Percentiles rank a stretch among this genome's conserved stretches.
Conservation (phyloP, 2,888 invertebrate species). For the Archips crataeganus region DNA sequence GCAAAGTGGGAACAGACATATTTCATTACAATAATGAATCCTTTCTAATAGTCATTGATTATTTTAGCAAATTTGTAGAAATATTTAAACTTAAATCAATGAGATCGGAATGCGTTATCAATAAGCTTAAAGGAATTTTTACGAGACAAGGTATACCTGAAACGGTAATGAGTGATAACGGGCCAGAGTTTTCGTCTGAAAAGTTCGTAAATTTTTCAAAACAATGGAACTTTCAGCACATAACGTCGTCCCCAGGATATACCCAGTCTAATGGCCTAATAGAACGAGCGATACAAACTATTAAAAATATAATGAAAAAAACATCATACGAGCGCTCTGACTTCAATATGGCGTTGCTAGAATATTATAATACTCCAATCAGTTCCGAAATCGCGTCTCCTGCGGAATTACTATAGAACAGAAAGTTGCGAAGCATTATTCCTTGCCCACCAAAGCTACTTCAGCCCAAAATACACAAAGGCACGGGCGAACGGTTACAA, state of each 20-base stretch:
- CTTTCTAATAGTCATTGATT: conserved; percentile 32
- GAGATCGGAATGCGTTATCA: conserved; percentile 19
- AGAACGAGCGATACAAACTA: conserved; percentile 24
- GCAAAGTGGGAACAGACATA: background rate
- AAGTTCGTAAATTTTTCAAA: conserved; percentile 12
- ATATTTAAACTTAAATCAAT: conserved; percentile 13
- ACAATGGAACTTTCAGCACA: conserved; percentile 20
- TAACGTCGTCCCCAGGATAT: conserved; percentile 31
- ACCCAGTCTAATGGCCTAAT: conserved; percentile 37
- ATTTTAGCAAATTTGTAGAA: conserved; percentile 40
- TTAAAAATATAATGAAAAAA: conserved; percentile 30
- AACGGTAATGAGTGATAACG: conserved; percentile 15
- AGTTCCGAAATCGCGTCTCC: background rate
- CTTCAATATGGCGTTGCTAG: background rate
- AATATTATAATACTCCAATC: conserved; percentile 8
- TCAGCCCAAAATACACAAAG: background rate
- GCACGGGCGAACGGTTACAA: background rate
- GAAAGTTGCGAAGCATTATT: background rate
- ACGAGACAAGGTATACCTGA: conserved; percentile 38
- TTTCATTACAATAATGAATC: background rate
- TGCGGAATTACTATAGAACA: background rate
- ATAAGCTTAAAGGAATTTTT: conserved; percentile 29
- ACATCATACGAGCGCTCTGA: background rate
- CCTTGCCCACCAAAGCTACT: background rate
- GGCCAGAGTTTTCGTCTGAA: conserved; percentile 22